Base-by-base conservation (phyloP, 2,113 vertebrate species). In the Amazona vittata region DNA sequence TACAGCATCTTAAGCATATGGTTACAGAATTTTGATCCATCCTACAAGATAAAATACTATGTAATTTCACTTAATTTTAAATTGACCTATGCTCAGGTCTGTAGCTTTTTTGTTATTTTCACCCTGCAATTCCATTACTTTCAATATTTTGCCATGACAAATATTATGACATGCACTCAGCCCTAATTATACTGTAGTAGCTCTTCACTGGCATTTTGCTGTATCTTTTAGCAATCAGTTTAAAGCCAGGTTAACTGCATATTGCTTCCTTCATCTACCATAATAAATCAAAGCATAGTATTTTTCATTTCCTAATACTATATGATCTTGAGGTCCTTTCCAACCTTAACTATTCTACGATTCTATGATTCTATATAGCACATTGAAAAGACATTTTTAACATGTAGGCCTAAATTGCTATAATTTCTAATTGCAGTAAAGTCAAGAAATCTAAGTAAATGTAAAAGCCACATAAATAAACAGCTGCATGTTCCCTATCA, bases 131-230 rank as follows among this genome's bases (percentile, higher is more conserved):
- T 90, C 67, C 63, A 92, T 83, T 95, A 50, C 47, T 39, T 85
- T 90, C 74, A 85, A 68, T 82, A 75, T 92, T 96, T 96, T 94
- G 93, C 81, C 83, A 35, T 92, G 90, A 81, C 60, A 93, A 96
- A 90, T 86, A 93, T 70, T 86, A 65, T 86, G 63, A 73, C 73
- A 88, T 0, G 0, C 50, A 78, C 37, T 69, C 75, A 81, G 49
- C 41, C 29, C 29, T 86, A 88, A 87, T 85, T 90, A 89, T 69
- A 79, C 49, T 90, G 86, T 5, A 89, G 62, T 76, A 94, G 39
- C 31, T 94, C 59, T 91, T 87, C 70, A 41, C 6, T 91, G 75
- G 46, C 49, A 80, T 83, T 78, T 47, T 29, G 22, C 46, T 94
- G 49, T 90, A 68, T 85, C 89, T 92, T 96, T 97, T 86, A 96